Percentiles rank a stretch among this genome's conserved stretches.
Conservation (phyloP, 2,797 vertebrate genomes). For the Babyrousa celebensis region DNA sequence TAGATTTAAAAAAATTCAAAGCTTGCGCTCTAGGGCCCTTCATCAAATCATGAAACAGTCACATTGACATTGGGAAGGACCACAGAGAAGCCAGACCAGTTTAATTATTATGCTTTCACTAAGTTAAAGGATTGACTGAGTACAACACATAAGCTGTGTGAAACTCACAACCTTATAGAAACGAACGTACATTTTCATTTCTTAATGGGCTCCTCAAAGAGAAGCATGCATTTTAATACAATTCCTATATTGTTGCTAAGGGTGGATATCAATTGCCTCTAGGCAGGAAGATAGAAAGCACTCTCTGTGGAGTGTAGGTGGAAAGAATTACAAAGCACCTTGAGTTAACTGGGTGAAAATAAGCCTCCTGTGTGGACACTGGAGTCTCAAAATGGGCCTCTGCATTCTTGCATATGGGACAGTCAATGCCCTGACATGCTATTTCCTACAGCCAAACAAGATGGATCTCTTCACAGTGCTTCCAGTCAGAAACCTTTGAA, state of each 20-base stretch:
- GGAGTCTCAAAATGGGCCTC: not conserved
- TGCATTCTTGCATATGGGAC: not conserved
- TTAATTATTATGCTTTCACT: slow-evolving; percentile 35
- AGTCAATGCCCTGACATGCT: not conserved
- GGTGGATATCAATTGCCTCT: slow-evolving; percentile 6
- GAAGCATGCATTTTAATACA: slow-evolving; percentile 10
- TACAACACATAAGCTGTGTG: slow-evolving; percentile 29
- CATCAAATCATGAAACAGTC: slow-evolving; percentile 64
- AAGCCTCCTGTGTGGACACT: not conserved
- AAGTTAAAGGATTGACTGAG: slow-evolving; percentile 20
- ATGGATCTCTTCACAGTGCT: not conserved
- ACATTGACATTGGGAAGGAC: slow-evolving; percentile 27
- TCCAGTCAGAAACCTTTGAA: not conserved
- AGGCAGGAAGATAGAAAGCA: not conserved
- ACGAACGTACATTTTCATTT: slow-evolving; percentile 66
- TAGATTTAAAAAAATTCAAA: slow-evolving; percentile 35
- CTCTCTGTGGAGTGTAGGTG: not conserved
- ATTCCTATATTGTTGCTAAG: not conserved
- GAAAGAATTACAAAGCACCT: not conserved
- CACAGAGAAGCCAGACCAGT: not conserved
- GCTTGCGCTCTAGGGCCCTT: slow-evolving; percentile 1
- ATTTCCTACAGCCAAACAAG: not conserved
- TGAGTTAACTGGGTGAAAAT: not conserved
- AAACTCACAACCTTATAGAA: slow-evolving; percentile 50
- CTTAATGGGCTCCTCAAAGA: slow-evolving; percentile 52